These are phyloP conservation scores for Psococerastis gibbosa DNA, from an alignment of 2,888 invertebrate genomes.

Conservation along the genomic window DNA sequence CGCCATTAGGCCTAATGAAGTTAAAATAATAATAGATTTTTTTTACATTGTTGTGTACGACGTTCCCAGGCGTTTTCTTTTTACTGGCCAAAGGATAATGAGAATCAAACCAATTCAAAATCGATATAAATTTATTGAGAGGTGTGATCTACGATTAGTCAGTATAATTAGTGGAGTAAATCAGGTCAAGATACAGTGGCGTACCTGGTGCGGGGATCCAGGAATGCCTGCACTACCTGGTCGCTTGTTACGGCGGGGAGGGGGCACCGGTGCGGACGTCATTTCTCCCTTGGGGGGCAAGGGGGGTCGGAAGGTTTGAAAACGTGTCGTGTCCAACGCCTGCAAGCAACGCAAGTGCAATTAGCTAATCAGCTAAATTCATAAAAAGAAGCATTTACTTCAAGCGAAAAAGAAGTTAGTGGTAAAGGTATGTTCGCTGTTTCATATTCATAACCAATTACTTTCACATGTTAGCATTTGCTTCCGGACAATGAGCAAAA, in stretches of 20 bases:
- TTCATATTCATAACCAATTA: too few species aligned
- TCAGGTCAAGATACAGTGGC: conserved; percentile 8
- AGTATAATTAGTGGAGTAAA: neutral
- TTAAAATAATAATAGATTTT: too few species aligned
- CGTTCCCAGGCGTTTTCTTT: too few species aligned
- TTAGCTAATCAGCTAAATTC: conserved; percentile 15
- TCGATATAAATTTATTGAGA: neutral
- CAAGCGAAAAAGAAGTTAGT: too few species aligned
- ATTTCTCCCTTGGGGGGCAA: conserved; percentile 46
- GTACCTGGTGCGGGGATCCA: conserved; percentile 2
- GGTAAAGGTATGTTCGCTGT: too few species aligned
- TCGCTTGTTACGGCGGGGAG: conserved; percentile 34
- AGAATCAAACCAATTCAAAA: neutral
- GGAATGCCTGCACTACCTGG: conserved; percentile 21
- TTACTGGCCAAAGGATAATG: too few species aligned
- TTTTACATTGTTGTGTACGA: too few species aligned
- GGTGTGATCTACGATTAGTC: neutral
- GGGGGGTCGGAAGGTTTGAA: conserved; percentile 30
- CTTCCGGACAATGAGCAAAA: too few species aligned
- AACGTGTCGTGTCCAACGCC: conserved; percentile 13
- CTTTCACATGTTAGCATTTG: too few species aligned
- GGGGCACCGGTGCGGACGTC: conserved; percentile 39
- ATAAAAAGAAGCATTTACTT: too few species aligned
- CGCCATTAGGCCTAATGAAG: too few species aligned
- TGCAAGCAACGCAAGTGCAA: conserved; percentile 11